Evolutionary conservation across 2,797 vertebrate species (phyloP).

Genomic region (Eleutherodactylus coqui): DNA sequence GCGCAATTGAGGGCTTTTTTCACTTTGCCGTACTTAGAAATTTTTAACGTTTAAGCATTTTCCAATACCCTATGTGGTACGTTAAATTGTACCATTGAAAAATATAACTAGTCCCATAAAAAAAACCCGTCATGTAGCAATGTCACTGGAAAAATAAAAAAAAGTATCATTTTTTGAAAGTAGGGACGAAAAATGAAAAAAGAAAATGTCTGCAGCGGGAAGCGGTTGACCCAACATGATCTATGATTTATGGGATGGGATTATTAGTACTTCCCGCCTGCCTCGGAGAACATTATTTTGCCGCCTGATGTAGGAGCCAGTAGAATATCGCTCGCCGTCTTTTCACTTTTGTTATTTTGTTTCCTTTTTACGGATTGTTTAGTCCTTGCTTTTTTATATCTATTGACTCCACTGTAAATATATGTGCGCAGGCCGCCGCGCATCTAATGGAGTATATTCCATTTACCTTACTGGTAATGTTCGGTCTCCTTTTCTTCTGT

Average conservation of each 20-base stretch:
- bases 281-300: not conserved
- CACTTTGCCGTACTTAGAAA: too few species aligned
- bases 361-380: not conserved
- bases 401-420: conserved; percentile 14
- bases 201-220: too few species aligned
- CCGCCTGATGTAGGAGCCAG: not conserved
- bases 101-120: too few species aligned
- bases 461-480: conserved; percentile 91
- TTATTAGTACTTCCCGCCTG: not conserved
- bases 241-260: not conserved
- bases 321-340: not conserved
- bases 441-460: not conserved
- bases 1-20: too few species aligned
- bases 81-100: too few species aligned
- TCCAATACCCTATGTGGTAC: too few species aligned
- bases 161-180: too few species aligned
- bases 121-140: too few species aligned
- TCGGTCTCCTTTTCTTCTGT: conserved; percentile 95
- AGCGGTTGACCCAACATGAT: not conserved
- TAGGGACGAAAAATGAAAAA: too few species aligned
- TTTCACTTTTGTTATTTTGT: not conserved
- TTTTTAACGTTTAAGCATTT: too few species aligned
- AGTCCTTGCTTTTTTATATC: not conserved
- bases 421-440: not conserved
- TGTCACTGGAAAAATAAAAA: too few species aligned